Evolutionary conservation across 2,888 invertebrate genomes (phyloP).

Genomic region (Alloscopus bannaensis): DNA sequence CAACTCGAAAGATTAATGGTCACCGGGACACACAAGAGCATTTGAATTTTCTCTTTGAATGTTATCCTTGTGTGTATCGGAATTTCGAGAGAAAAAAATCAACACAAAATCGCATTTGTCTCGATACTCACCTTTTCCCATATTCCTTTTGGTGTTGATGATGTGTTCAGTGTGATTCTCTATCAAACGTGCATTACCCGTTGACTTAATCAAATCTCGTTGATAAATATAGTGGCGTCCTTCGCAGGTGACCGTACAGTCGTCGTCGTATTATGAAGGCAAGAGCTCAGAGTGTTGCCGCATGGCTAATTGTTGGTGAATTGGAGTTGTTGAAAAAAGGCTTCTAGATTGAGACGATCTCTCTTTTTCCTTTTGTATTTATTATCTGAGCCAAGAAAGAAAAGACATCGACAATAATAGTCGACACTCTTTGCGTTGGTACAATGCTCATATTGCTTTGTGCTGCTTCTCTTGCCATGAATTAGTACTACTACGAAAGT

Average conservation of each 20-base stretch:
- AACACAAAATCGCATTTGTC: no score
- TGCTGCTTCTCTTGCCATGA: not conserved
- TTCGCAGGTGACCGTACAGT: no score
- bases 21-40: no score
- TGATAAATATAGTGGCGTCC: no score
- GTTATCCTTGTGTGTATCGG: no score
- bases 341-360: constrained; percentile 2
- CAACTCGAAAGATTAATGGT: not conserved
- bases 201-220: constrained; percentile 14
- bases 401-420: no score
- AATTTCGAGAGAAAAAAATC: no score
- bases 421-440: no score
- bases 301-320: constrained; percentile 20
- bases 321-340: not conserved
- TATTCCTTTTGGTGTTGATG: no score
- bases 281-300: not conserved
- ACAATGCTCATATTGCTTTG: not conserved
- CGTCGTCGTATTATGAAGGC: not conserved
- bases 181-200: not conserved
- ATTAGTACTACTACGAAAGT: constrained; percentile 2
- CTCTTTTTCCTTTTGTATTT: constrained; percentile 29
- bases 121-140: no score
- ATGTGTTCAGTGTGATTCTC: constrained; percentile 1
- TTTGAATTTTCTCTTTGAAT: no score
- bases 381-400: constrained; percentile 21